Percentiles rank a stretch among this genome's conserved stretches.
These are phyloP conservation scores for Melieria picta DNA, from an alignment of 2,888 invertebrate genomes.

Conservation along the genomic window DNA sequence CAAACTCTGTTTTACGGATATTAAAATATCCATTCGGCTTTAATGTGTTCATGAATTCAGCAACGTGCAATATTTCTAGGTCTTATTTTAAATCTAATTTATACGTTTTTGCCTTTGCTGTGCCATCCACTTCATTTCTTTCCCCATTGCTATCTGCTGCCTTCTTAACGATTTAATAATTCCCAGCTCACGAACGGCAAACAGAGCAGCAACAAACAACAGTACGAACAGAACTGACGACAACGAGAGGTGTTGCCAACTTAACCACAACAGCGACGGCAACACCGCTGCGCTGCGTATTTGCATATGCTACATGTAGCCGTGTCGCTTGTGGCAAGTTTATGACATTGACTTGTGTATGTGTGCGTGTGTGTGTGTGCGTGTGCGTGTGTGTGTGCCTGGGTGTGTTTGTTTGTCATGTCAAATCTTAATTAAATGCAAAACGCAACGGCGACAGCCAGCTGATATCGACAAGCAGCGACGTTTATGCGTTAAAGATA, in stretches of 20 bases:
- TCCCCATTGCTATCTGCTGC: too few relatives aligned
- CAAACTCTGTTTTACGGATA: too few relatives aligned
- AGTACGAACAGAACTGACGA: neutral
- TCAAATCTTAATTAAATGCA: slow-evolving; percentile 38
- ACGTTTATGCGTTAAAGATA: slow-evolving; percentile 16
- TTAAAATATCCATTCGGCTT: too few relatives aligned
- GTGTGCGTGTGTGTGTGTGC: too few relatives aligned
- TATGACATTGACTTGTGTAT: neutral
- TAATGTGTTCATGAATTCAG: too few relatives aligned
- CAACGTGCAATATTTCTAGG: too few relatives aligned
- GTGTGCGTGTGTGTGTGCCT: neutral
- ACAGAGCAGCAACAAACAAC: neutral
- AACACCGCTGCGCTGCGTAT: neutral
- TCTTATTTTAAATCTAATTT: too few relatives aligned
- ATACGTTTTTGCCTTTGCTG: too few relatives aligned
- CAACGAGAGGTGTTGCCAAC: slow-evolving; percentile 5
- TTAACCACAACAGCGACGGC: neutral
- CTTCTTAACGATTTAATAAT: neutral
- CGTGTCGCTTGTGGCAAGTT: neutral
- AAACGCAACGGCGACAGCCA: slow-evolving; percentile 13
- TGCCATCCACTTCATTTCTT: too few relatives aligned
- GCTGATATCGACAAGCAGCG: slow-evolving; percentile 30
- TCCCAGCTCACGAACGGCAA: neutral
- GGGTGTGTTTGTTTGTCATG: slow-evolving; percentile 15
- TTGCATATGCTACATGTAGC: neutral